Percentiles rank a stretch among this genome's conserved stretches.
These are phyloP conservation scores for Sebastes trivittatus DNA, from an alignment of 2,797 vertebrate species.

Conservation along the genomic window DNA sequence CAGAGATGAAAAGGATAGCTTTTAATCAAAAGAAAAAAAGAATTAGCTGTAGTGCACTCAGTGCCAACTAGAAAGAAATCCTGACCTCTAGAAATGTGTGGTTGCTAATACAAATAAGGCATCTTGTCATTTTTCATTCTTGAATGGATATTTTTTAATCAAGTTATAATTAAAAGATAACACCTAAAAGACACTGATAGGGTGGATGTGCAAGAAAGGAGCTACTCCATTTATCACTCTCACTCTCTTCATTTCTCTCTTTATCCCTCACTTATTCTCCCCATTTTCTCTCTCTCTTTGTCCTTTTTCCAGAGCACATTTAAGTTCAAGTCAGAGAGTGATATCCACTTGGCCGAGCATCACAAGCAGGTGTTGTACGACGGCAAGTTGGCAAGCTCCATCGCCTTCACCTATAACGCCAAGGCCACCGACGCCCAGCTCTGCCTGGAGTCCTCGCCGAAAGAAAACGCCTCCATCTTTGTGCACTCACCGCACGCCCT, in stretches of 20 bases:
- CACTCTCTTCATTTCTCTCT: not conserved
- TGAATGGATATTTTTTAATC: slow-evolving; percentile 34
- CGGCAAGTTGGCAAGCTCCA: slow-evolving; percentile 89
- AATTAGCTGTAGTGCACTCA: not conserved
- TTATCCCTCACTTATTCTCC: not conserved
- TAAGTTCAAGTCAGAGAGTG: slow-evolving; percentile 97
- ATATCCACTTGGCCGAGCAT: slow-evolving; percentile 93
- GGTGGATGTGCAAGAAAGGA: slow-evolving; percentile 2
- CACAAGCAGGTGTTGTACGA: slow-evolving; percentile 94
- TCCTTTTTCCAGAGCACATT: slow-evolving; percentile 87
- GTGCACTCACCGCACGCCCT: slow-evolving; percentile 97
- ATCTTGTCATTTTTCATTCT: slow-evolving; percentile 23
- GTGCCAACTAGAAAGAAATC: not conserved
- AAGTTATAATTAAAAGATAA: slow-evolving; percentile 55
- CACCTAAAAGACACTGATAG: not conserved
- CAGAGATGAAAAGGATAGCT: slow-evolving; percentile 1
- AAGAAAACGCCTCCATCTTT: slow-evolving; percentile 94
- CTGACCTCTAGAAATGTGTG: not conserved
- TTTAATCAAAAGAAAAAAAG: slow-evolving; percentile 2
- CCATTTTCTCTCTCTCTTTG: not conserved
- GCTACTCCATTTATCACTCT: not conserved
- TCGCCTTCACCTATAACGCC: slow-evolving; percentile 95
- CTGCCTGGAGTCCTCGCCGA: slow-evolving; percentile 95
- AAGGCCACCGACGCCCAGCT: slow-evolving; percentile 96
- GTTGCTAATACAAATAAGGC: not conserved